Evolutionary conservation across 2,797 vertebrate genomes (phyloP), one percentile per base, ranked within the genome.

Genomic region (Cirrhinus molitorella): DNA sequence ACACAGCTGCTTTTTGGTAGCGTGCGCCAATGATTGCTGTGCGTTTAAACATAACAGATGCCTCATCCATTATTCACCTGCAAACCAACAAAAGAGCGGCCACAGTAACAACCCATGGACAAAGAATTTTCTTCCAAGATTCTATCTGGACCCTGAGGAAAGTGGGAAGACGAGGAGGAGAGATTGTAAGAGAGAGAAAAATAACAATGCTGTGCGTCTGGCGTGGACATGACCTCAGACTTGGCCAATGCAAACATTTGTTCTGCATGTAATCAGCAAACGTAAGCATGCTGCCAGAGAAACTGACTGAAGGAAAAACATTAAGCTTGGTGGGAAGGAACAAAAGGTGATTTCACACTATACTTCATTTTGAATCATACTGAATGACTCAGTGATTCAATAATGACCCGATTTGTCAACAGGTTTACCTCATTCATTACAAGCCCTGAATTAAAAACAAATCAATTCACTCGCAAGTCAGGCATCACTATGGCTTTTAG

Each of bases 21-120:
- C 10, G 61, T 87, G 66, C 63, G 83, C 90, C 87, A 88, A 85
- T 86, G 89, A 92, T 89, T 90, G 92, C 92, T 86, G 86, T 88
- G 89, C 87, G 67, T 91, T 91, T 91, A 89, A 87, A 91, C 85
- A 77, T 87, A 88, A 87, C 89, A 89, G 86, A 85, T 14, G 66
- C 83, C 88, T 94, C 92, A 93, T 94, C 92, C 91, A 94, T 95
- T 91, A 95, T 94, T 94, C 92, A 94, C 90, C 85, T 83, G 90
- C 87, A 43, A 86, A 83, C 73, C 65, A 83, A 77, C 73, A 83
- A 83, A 43, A 59, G 37, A 77, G 73, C 21, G 4, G 59, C 74
- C 34, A 86, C 28, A 79, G 83, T 28, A 86, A 92, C 88, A 91
- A 91, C 83, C 83, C 85, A 8, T 45, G 78, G 71, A 80, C 23